A percentile compares a stretch with the other conserved stretches of the same genome.
Evolutionary conservation across 2,113 vertebrate genomes (phyloP).

Genomic region (Tylochromis polylepis): DNA sequence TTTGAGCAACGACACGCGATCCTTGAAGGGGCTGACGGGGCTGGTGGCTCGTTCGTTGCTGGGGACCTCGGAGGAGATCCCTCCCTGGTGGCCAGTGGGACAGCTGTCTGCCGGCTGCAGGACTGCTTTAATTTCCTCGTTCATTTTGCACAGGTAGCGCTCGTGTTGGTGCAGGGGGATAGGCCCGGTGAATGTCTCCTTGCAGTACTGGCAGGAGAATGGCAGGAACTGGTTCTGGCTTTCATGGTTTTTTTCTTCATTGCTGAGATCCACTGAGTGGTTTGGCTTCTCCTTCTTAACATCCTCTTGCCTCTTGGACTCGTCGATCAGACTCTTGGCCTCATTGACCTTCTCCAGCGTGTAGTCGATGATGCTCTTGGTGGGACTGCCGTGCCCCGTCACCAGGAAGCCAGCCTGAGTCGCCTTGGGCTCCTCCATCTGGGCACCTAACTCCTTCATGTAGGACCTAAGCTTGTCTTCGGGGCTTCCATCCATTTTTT

Average conservation of each 20-base stretch:
- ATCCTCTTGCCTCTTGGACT: conserved; percentile 85
- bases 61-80: conserved; percentile 76
- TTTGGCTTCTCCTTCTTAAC: conserved; percentile 87
- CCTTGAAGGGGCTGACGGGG: conserved; percentile 87
- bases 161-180: conserved; percentile 97
- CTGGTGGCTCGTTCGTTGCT: conserved; percentile 82
- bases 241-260: conserved; percentile 84
- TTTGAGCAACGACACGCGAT: conserved; percentile 94
- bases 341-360: conserved; percentile 95
- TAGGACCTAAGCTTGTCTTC: conserved; percentile 93
- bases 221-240: conserved; percentile 82
- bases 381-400: conserved; percentile 87
- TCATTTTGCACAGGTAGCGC: conserved; percentile 97
- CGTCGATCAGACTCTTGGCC: conserved; percentile 89
- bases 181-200: conserved; percentile 89
- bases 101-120: conserved; percentile 85
- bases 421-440: conserved; percentile 84
- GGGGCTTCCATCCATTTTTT: conserved; percentile 89
- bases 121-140: conserved; percentile 94
- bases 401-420: conserved; percentile 80
- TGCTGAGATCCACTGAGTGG: conserved; percentile 79
- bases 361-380: conserved; percentile 94
- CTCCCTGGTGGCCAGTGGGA: conserved; percentile 75
- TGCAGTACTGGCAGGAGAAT: conserved; percentile 95
- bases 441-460: conserved; percentile 89